These are phyloP conservation scores for Flexamia atlantica DNA, from an alignment of 2,888 invertebrate genomes.

Conservation along the genomic window DNA sequence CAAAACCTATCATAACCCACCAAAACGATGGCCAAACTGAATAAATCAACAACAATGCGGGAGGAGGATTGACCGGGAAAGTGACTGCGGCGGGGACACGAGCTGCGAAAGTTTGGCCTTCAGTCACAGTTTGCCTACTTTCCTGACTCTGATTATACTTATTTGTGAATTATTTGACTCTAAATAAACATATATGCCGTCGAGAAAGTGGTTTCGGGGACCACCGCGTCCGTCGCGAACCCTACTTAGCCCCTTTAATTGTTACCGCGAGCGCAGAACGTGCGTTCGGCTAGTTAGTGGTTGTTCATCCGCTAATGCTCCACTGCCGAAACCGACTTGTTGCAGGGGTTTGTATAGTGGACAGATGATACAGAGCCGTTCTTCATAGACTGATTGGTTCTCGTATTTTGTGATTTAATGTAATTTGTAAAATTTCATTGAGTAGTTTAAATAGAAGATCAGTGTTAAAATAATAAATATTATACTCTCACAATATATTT, in stretches of 20 bases:
- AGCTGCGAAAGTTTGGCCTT: conserved; percentile 50
- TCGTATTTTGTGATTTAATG: no score
- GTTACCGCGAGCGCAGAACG: conserved; percentile 8
- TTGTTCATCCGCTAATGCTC: not conserved
- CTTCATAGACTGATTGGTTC: no score
- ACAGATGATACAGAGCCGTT: no score
- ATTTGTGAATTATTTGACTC: conserved; percentile 56
- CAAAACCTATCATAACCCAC: no score
- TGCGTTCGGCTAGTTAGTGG: not conserved
- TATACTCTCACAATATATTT: no score
- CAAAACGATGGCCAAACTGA: not conserved
- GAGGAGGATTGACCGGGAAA: conserved; percentile 33
- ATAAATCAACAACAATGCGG: not conserved
- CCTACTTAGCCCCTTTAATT: conserved; percentile 31
- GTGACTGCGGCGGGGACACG: conserved; percentile 1
- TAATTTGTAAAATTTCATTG: no score
- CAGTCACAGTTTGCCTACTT: conserved; percentile 54
- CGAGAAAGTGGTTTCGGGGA: conserved; percentile 47
- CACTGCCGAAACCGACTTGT: not conserved
- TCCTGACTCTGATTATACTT: conserved; percentile 53
- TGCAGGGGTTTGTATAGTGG: no score
- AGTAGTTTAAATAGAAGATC: no score
- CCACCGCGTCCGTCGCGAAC: not conserved
- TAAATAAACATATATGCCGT: conserved; percentile 36
- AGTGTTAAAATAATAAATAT: no score